Percentiles rank a stretch among this genome's conserved stretches.
These are phyloP conservation scores for Pagetopsis macropterus DNA, from an alignment of 2,797 vertebrate species.

Conservation along the genomic window DNA sequence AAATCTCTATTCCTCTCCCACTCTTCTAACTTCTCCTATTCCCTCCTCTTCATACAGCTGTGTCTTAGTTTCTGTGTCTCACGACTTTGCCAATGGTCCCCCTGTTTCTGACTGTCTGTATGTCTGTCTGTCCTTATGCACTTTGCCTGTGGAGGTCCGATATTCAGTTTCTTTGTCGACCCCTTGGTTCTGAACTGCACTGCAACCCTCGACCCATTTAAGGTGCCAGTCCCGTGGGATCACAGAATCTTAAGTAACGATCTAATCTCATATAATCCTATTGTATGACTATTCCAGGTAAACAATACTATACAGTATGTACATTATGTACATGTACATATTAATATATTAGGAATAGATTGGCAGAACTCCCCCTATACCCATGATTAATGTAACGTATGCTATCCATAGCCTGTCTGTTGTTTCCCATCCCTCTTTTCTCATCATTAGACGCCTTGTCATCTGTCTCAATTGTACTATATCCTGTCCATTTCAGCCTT, in stretches of 20 bases:
- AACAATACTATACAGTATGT: conserved; percentile 65
- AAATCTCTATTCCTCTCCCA: conserved; percentile 44
- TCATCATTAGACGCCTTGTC: conserved; percentile 55
- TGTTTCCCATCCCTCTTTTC: conserved; percentile 42
- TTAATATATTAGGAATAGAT: conserved; percentile 61
- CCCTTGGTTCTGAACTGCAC: conserved; percentile 61
- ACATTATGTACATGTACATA: conserved; percentile 71
- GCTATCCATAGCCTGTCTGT: conserved; percentile 45
- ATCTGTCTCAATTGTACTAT: conserved; percentile 52
- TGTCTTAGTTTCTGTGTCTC: conserved; percentile 53
- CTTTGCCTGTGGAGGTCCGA: conserved; percentile 62
- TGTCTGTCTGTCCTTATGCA: conserved; percentile 67
- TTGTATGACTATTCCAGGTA: conserved; percentile 71
- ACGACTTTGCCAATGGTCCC: conserved; percentile 56
- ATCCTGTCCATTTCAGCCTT: conserved; percentile 39
- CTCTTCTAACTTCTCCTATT: conserved; percentile 44
- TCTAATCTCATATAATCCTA: conserved; percentile 65
- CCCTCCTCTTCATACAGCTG: conserved; percentile 36
- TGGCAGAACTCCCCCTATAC: conserved; percentile 51
- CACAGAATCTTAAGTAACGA: conserved; percentile 62
- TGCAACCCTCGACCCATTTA: conserved; percentile 57
- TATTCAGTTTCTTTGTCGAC: conserved; percentile 53
- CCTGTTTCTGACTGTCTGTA: conserved; percentile 71
- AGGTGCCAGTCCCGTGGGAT: conserved; percentile 75
- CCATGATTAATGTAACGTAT: conserved; percentile 46